A percentile compares a stretch with the other conserved stretches of the same genome.
These are phyloP conservation scores for Ctenodactylus gundi DNA, from an alignment of 2,113 vertebrate species.

Conservation along the genomic window DNA sequence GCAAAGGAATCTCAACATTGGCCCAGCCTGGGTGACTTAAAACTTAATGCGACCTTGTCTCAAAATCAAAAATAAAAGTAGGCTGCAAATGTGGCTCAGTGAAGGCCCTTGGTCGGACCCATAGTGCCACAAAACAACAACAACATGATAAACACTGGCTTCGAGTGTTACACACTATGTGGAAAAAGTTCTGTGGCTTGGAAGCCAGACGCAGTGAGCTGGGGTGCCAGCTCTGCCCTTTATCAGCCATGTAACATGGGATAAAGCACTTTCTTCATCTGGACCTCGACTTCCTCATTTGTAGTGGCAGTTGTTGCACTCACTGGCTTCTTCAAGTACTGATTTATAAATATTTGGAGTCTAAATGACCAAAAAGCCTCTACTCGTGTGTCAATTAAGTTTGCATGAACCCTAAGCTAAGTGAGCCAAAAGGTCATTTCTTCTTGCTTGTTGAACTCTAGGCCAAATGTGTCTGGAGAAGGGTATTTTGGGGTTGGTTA, in stretches of 20 bases:
- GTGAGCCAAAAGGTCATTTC: no score
- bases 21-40: no score
- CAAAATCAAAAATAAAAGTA: no score
- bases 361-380: background rate
- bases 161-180: background rate
- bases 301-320: background rate
- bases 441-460: background rate
- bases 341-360: background rate
- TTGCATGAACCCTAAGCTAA: background rate
- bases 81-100: no score
- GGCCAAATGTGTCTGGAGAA: background rate
- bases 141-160: background rate
- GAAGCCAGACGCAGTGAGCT: background rate
- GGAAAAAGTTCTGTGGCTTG: accelerated
- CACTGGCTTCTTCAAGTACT: background rate
- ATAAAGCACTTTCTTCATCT: background rate
- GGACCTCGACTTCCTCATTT: background rate
- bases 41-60: no score
- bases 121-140: no score
- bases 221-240: background rate
- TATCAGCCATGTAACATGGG: background rate
- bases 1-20: no score
- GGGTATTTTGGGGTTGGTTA: background rate
- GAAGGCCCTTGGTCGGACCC: no score
- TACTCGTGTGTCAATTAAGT: background rate